These are phyloP conservation scores for Stictocephala bisonia DNA, from an alignment of 2,888 invertebrate genomes.

Conservation along the genomic window DNA sequence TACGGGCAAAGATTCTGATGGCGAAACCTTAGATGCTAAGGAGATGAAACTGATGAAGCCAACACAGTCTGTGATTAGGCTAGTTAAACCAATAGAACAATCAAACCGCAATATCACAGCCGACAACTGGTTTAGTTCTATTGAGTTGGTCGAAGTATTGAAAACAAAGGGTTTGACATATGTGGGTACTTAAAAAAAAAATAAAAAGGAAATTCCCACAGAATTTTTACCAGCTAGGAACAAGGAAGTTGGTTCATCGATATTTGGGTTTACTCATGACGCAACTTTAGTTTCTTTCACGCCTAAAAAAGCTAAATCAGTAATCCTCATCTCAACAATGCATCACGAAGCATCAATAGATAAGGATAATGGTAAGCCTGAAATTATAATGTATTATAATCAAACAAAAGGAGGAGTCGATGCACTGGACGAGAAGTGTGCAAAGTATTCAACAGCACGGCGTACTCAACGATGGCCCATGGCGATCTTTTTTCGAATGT, in stretches of 20 bases:
- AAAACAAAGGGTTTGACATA: constrained; percentile 43
- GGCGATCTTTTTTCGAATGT: no score
- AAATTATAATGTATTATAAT: no score
- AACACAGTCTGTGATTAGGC: constrained; percentile 59
- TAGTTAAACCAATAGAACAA: constrained; percentile 57
- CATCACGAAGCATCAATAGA: no score
- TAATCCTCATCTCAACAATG: no score
- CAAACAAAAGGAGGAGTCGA: no score
- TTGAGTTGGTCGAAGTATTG: constrained; percentile 56
- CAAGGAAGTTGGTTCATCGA: constrained; percentile 11
- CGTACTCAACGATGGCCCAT: no score
- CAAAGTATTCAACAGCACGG: no score
- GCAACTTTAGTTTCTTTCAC: constrained; percentile 49
- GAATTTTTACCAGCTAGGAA: constrained; percentile 47
- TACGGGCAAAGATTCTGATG: not conserved
- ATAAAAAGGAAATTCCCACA: constrained; percentile 50
- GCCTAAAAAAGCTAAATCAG: no score
- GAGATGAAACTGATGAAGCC: constrained; percentile 56
- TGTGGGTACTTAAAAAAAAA: constrained; percentile 47
- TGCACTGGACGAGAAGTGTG: no score
- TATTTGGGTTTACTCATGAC: constrained; percentile 51
- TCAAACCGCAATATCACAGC: constrained; percentile 60
- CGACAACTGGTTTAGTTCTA: constrained; percentile 61
- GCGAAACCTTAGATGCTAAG: not conserved
- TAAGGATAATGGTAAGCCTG: no score